These are phyloP conservation scores for Leptonema lineaticorne DNA, from an alignment of 1,140 invertebrate genomes.

Conservation along the genomic window DNA sequence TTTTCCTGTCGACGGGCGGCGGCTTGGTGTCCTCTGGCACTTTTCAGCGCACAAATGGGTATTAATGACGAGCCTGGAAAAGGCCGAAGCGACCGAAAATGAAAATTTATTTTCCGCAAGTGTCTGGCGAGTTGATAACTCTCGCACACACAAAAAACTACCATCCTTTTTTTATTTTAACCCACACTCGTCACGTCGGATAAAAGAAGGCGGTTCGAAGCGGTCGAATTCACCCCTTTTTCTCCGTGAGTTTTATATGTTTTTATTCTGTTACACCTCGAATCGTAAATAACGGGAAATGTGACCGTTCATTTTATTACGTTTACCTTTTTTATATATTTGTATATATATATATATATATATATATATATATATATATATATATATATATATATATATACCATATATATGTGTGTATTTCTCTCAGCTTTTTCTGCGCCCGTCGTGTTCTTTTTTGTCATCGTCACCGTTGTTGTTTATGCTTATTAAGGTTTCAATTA, in stretches of 20 bases:
- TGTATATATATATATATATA: background rate
- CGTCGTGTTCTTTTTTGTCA: too few relatives aligned
- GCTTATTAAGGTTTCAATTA: too few relatives aligned
- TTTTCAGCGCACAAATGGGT: slow-evolving; percentile 32
- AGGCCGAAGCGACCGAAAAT: slow-evolving; percentile 27
- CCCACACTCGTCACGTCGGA: too few relatives aligned
- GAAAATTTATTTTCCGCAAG: slow-evolving; percentile 41
- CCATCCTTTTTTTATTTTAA: too few relatives aligned
- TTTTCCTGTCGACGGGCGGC: too few relatives aligned
- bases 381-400: background rate
- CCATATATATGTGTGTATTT: background rate
- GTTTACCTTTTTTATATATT: background rate
- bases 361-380: background rate
- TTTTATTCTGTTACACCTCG: background rate
- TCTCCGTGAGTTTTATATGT: background rate
- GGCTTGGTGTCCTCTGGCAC: background rate
- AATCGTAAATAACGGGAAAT: too few relatives aligned
- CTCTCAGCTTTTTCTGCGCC: too few relatives aligned
- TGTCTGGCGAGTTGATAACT: slow-evolving; percentile 38
- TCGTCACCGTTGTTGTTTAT: too few relatives aligned
- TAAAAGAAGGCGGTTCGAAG: too few relatives aligned
- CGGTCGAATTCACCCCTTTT: too few relatives aligned
- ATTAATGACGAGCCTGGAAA: slow-evolving; percentile 39
- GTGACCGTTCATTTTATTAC: background rate
- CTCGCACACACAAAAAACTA: too few relatives aligned